These are phyloP conservation scores for Callyntrura guangdongensis DNA, from an alignment of 2,888 invertebrate species.

Conservation along the genomic window DNA sequence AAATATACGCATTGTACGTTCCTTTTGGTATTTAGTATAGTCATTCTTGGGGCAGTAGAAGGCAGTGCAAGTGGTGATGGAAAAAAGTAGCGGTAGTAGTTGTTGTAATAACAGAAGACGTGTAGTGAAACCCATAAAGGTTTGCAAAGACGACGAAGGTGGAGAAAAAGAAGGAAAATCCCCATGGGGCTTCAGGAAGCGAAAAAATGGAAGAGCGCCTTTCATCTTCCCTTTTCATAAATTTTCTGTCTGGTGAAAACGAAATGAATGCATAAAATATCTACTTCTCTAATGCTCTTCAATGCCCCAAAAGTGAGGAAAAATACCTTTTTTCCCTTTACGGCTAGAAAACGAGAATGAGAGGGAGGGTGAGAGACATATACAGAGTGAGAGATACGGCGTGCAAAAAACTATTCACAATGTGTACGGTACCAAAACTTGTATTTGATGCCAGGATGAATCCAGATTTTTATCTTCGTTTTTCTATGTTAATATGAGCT, in stretches of 20 bases:
- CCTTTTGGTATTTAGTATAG: conserved; percentile 44
- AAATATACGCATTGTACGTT: not conserved
- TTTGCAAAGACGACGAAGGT: conserved; percentile 71
- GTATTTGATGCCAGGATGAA: conserved; percentile 26
- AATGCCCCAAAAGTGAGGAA: conserved; percentile 62
- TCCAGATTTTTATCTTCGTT: conserved; percentile 36
- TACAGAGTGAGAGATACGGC: not conserved
- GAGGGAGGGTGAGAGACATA: no score
- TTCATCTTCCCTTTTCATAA: conserved; percentile 82
- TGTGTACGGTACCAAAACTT: not conserved
- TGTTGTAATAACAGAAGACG: no score
- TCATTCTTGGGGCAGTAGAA: conserved; percentile 40
- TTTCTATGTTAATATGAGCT: conserved; percentile 8
- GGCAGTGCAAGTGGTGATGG: not conserved
- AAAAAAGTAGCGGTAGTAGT: conserved; percentile 19
- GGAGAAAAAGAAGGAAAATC: conserved; percentile 80
- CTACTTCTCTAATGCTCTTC: conserved; percentile 70
- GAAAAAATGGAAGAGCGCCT: conserved; percentile 81
- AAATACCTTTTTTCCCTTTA: conserved; percentile 59
- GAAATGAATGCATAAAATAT: conserved; percentile 84
- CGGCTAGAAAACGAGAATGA: conserved; percentile 1
- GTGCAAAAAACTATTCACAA: conserved; percentile 43
- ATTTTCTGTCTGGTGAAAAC: conserved; percentile 76
- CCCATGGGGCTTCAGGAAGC: conserved; percentile 81
- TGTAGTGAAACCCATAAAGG: conserved; percentile 69